phyloP scores from a whole-genome alignment of 2,113 vertebrate species.

The Zeus faber region DNA sequence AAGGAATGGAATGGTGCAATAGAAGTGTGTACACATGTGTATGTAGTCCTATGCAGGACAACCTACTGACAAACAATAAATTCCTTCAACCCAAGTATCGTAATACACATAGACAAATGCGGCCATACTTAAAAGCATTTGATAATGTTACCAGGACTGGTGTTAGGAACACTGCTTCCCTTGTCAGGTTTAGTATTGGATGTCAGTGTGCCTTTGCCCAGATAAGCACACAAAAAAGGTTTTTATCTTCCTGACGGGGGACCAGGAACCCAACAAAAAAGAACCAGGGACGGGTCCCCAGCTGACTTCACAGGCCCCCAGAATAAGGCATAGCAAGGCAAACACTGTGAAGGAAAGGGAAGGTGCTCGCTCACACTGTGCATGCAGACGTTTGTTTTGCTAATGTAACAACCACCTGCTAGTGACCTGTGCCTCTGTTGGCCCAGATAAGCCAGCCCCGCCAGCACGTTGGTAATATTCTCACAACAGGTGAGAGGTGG shows the following conservation, averaged over 20 bases:
- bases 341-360: conserved; percentile 26
- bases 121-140: conserved; percentile 2
- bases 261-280: conserved; percentile 48
- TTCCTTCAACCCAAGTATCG: conserved; percentile 15
- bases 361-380: conserved; percentile 35
- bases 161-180: too few relatives aligned
- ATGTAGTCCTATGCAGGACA: too few relatives aligned
- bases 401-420: conserved; percentile 62
- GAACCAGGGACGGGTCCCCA: conserved; percentile 40
- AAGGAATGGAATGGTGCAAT: too few relatives aligned
- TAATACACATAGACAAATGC: conserved; percentile 20
- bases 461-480: conserved; percentile 46
- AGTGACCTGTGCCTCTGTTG: conserved; percentile 49
- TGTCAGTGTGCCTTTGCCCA: conserved; percentile 35
- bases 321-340: conserved; percentile 49
- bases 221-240: conserved; percentile 57
- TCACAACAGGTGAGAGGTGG: conserved; percentile 49
- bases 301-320: conserved; percentile 53
- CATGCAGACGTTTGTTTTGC: conserved; percentile 51
- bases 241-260: conserved; percentile 65
- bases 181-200: too few relatives aligned
- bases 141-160: conserved; percentile 30
- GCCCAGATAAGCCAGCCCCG: conserved; percentile 56
- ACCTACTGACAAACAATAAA: too few relatives aligned
- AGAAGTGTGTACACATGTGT: too few relatives aligned